Evolutionary conservation across 2,113 vertebrate genomes (phyloP).

Genomic region (Archocentrus centrarchus): DNA sequence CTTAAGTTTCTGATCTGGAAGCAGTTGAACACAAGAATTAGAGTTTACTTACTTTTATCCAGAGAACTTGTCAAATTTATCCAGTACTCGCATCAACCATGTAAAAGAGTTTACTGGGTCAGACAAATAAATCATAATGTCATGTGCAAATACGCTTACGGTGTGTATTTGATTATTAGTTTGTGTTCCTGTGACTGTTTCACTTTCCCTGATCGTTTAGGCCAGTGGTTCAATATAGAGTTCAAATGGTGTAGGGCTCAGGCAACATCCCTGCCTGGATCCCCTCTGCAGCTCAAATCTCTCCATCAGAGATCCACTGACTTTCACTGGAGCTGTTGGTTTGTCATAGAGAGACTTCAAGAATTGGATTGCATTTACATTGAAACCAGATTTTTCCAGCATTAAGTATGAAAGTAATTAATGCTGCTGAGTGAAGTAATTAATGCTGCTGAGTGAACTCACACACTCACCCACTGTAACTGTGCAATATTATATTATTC

Average conservation of each 20-base stretch:
- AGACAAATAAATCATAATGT: not conserved
- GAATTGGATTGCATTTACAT: not conserved
- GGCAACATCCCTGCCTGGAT: not conserved
- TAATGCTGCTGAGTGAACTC: too few species aligned
- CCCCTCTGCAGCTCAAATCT: not conserved
- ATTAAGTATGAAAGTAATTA: not conserved
- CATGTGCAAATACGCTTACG: not conserved
- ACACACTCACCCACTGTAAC: too few species aligned
- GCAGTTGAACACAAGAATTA: too few species aligned
- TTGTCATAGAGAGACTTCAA: not conserved
- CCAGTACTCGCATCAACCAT: too few species aligned
- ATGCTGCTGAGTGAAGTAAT: too few species aligned
- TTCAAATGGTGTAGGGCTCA: not conserved
- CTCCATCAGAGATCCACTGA: not conserved
- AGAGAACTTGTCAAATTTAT: not conserved
- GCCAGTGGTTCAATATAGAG: not conserved
- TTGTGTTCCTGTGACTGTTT: not conserved
- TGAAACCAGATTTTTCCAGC: not conserved
- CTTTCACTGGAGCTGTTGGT: not conserved
- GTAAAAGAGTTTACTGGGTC: not conserved
- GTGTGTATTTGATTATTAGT: not conserved
- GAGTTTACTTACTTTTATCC: not conserved
- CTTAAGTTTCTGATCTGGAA: too few species aligned
- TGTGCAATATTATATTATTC: too few species aligned
- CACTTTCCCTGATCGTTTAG: not conserved